Percentiles rank a stretch among this genome's conserved stretches.
Evolutionary conservation across 2,113 vertebrate species (phyloP).

Genomic region (Ameiurus melas): DNA sequence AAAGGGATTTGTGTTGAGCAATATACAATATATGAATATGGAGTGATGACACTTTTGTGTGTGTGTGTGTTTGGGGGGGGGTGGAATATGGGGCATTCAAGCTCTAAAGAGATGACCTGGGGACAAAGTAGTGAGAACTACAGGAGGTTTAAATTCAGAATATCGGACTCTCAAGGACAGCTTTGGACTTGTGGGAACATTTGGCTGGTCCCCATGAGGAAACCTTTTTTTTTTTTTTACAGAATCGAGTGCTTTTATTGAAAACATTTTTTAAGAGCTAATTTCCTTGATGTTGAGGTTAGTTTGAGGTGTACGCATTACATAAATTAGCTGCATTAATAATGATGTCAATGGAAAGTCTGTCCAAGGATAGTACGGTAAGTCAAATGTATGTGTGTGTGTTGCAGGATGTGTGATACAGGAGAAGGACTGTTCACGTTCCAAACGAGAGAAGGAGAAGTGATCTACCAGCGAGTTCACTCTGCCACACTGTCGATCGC

Average conservation of each 20-base stretch:
- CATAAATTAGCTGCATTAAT: neutral
- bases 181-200: neutral
- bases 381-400: neutral
- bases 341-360: neutral
- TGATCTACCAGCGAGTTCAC: slow-evolving; percentile 99
- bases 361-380: neutral
- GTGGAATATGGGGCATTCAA: neutral
- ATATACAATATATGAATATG: neutral
- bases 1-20: neutral
- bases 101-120: neutral
- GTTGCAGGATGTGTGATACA: slow-evolving; percentile 98
- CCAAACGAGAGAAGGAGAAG: slow-evolving; percentile 97
- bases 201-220: neutral
- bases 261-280: no score
- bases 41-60: neutral
- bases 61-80: neutral
- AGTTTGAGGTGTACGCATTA: neutral
- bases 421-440: slow-evolving; percentile 99
- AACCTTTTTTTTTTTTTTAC: neutral
- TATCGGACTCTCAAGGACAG: neutral
- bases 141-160: neutral
- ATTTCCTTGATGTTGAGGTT: neutral
- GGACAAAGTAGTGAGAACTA: neutral
- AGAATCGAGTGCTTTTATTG: neutral
- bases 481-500: slow-evolving; percentile 97